Conservation (phyloP, 2,113 vertebrate species). For the Psammodynastes pulverulentus region DNA sequence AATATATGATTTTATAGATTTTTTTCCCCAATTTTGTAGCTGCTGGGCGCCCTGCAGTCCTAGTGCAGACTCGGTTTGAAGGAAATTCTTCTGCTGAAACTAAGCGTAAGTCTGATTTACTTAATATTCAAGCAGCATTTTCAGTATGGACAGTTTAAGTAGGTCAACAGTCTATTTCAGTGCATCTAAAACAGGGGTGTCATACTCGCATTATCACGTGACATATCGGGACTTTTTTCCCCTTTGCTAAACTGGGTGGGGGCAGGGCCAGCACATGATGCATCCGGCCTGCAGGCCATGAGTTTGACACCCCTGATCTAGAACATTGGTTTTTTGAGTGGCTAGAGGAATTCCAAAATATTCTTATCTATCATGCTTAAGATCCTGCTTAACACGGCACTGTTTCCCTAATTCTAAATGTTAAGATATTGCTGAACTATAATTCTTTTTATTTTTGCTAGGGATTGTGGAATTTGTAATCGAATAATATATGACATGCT, state of each 20-base stretch:
- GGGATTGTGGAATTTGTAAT: not conserved
- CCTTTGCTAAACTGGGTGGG: no score
- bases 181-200: not conserved
- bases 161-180: not conserved
- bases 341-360: not conserved
- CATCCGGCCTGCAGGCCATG: no score
- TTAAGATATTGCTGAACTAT: not conserved
- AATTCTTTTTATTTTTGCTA: not conserved
- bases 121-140: not conserved
- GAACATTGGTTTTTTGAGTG: no score
- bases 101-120: constrained; percentile 34
- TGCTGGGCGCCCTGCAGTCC: constrained; percentile 6
- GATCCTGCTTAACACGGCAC: not conserved
- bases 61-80: constrained; percentile 36
- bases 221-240: no score
- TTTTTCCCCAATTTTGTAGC: constrained; percentile 20
- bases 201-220: no score
- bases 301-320: no score
- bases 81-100: constrained; percentile 31
- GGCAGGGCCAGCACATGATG: no score
- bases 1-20: not conserved
- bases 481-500: not conserved
- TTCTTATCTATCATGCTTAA: not conserved
- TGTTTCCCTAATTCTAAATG: not conserved
- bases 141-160: not conserved